phyloP scores from a whole-genome alignment of 2,888 invertebrate genomes.

The Gastracanthus pulcherrimus region DNA sequence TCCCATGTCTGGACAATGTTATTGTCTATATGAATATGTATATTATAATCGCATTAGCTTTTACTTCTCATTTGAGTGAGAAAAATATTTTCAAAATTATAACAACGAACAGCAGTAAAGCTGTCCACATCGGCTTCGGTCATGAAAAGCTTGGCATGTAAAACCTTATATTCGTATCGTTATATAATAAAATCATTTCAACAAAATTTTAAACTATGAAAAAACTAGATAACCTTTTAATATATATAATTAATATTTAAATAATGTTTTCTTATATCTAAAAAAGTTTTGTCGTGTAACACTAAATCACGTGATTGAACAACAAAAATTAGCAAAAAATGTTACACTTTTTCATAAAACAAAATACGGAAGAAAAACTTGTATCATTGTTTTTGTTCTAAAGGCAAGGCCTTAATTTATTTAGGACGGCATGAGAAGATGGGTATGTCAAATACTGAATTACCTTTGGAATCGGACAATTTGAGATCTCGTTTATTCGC shows the following conservation, averaged over 20 bases:
- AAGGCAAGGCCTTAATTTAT: not conserved
- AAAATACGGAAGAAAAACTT: not conserved
- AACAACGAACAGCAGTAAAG: not conserved
- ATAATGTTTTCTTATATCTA: not conserved
- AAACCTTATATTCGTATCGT: not conserved
- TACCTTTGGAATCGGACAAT: not conserved
- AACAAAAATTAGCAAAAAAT: too few species aligned
- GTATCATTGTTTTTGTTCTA: constrained; percentile 1
- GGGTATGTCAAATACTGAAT: constrained; percentile 1
- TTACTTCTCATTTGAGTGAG: not conserved
- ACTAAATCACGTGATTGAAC: not conserved
- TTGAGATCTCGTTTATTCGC: not conserved
- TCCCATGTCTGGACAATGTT: constrained; percentile 62
- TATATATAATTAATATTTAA: not conserved
- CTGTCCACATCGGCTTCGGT: not conserved
- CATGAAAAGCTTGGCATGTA: not conserved
- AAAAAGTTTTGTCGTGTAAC: not conserved
- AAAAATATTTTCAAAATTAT: not conserved
- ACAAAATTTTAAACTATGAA: not conserved
- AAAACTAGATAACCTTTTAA: not conserved
- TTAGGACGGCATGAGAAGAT: constrained; percentile 38
- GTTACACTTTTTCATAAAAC: too few species aligned
- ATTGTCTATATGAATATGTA: constrained; percentile 64
- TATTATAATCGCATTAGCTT: constrained; percentile 32
- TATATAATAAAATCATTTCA: not conserved